Conservation (phyloP, 2,113 vertebrate species). For the Cyanoliseus patagonus region DNA sequence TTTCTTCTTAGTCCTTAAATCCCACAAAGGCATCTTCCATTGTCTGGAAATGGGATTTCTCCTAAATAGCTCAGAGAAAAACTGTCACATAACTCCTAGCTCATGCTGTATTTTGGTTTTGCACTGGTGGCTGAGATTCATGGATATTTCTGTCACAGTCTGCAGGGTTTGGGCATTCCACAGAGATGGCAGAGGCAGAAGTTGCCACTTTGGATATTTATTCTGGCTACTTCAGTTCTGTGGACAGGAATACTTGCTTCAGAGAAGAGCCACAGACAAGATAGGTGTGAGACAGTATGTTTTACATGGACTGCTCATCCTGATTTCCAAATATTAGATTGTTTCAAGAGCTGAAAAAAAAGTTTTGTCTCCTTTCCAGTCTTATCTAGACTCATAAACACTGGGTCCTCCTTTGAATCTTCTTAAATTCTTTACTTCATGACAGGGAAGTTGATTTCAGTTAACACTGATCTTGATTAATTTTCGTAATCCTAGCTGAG, state of each 20-base stretch:
- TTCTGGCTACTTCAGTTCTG: background rate
- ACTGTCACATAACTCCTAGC: background rate
- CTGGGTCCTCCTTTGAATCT: background rate
- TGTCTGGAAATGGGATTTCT: background rate
- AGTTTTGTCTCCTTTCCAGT: background rate
- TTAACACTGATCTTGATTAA: background rate
- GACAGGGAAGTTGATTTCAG: background rate
- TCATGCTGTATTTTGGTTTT: background rate
- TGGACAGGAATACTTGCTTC: background rate
- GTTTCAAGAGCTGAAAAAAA: background rate
- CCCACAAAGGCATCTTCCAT: background rate
- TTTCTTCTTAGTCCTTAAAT: background rate
- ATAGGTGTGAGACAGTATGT: background rate
- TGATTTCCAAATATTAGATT: background rate
- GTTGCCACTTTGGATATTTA: background rate
- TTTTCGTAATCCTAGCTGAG: constrained; percentile 8
- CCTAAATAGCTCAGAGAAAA: background rate
- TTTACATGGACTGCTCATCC: background rate
- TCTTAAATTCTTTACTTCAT: background rate
- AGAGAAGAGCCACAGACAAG: background rate
- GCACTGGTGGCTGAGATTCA: background rate
- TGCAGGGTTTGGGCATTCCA: background rate
- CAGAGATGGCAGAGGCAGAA: background rate
- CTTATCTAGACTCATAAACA: background rate
- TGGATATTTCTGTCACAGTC: background rate